Conservation (phyloP, 2,888 invertebrate genomes). For the Pemphredon lugubris region DNA sequence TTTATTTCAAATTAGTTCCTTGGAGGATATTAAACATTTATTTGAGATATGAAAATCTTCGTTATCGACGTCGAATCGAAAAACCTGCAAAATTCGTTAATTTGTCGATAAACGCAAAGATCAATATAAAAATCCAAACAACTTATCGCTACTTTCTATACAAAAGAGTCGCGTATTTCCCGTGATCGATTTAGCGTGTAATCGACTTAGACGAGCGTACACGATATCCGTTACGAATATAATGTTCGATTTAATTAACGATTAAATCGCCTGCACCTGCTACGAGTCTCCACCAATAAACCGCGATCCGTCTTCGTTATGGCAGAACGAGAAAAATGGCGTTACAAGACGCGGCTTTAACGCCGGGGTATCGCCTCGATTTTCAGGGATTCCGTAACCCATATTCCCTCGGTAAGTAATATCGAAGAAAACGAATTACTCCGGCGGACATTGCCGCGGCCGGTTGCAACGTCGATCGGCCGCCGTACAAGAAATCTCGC, state of each 20-base stretch:
- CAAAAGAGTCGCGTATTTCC: no score
- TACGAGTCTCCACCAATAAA: slow-evolving; percentile 44
- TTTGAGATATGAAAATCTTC: no score
- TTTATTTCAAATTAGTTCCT: no score
- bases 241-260: background rate
- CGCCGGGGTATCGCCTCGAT: slow-evolving; percentile 37
- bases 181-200: no score
- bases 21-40: no score
- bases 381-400: slow-evolving; percentile 43
- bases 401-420: slow-evolving; percentile 41
- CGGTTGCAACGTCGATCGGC: slow-evolving; percentile 17
- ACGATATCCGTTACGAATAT: no score
- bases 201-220: no score
- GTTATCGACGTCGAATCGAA: no score
- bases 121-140: no score
- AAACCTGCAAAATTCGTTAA: no score
- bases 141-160: no score
- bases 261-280: background rate
- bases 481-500: slow-evolving; percentile 31
- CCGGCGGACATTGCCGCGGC: slow-evolving; percentile 5
- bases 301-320: slow-evolving; percentile 44
- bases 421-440: slow-evolving; percentile 26
- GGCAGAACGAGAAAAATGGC: slow-evolving; percentile 44
- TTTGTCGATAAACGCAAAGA: no score
- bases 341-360: slow-evolving; percentile 49